Evolutionary conservation across 2,888 invertebrate genomes (phyloP), one percentile per base, ranked within the genome.

Genomic region (Abrostola triplasia): DNA sequence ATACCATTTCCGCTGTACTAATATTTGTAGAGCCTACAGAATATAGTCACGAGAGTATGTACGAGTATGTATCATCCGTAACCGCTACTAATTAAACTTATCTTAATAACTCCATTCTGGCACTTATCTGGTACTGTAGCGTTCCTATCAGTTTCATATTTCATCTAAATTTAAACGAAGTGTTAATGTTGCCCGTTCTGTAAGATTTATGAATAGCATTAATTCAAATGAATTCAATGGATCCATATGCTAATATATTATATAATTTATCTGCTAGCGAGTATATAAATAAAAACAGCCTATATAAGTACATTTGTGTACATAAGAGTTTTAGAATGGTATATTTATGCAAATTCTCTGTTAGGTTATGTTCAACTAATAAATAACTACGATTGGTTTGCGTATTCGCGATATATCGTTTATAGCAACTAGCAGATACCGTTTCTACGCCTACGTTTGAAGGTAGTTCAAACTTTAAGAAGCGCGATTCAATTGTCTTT

Each of bases 301-400:
- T 51, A 59, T 67, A 42, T 58, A 69, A 44, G 70, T 53, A 1
- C 38, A n/a, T 41, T 47, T 56, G 12, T 55, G 62, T 48, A 60
- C 13, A 51, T 58, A 59, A 60, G 48, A 58, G 41, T 58, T 66
- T 64, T 49, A 76, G 24, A 64, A 67, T 57, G 54, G 54, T 76
- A 64, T 71, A 71, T 76, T 62, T 61, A 73, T 71, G 76, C 52
- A 64, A 64, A 73, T 71, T 11, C 44, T 11, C 13, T n/a, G 24
- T 42, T 48, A 9, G 8, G 52, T 58, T 63, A 60, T 63, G 49
- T 64, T 63, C 53, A 42, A 51, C 41, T 53, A 8, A 61, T 67
- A 56, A 59, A 67, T 57, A 60, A 24, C 13, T 42, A 44, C 48
- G 36, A 10, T 36, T 59, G 51, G 52, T 36, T 47, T 42, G 51